Percentiles rank a stretch among this genome's conserved stretches.
phyloP scores from a whole-genome alignment of 2,888 invertebrate species.

The Agriopis aurantiaria region DNA sequence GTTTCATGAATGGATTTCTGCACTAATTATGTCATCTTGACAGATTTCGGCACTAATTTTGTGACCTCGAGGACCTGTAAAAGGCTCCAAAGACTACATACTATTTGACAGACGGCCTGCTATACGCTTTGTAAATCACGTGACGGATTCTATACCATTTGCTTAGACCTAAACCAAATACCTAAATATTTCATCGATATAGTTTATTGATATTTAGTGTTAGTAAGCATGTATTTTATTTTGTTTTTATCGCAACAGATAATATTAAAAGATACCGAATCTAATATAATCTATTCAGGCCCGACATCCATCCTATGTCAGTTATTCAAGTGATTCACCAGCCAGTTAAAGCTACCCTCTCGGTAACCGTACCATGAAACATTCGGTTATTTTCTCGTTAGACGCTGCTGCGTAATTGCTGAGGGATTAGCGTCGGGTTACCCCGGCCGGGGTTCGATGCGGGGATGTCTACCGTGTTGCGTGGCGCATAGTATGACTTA shows the following conservation, averaged over 20 bases:
- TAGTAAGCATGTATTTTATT: too few relatives aligned
- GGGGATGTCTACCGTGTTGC: conserved; percentile 19
- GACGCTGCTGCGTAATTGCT: conserved; percentile 66
- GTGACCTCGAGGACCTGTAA: too few relatives aligned
- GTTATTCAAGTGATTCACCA: conserved; percentile 23
- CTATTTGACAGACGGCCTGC: too few relatives aligned
- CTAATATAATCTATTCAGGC: conserved; percentile 13
- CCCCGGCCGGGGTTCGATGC: conserved; percentile 13
- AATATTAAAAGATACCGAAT: conserved; percentile 14
- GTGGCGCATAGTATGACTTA: too few relatives aligned
- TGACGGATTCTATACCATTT: too few relatives aligned
- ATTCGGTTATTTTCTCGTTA: conserved; percentile 77
- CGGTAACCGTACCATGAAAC: conserved; percentile 58
- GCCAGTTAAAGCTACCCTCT: conserved; percentile 13
- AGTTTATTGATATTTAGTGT: too few relatives aligned
- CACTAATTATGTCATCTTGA: neutral
- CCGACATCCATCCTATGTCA: conserved; percentile 11
- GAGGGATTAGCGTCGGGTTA: conserved; percentile 72
- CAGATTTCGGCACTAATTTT: conserved; percentile 1
- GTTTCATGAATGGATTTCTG: neutral
- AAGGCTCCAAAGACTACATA: too few relatives aligned
- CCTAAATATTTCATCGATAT: too few relatives aligned
- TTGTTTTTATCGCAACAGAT: neutral
- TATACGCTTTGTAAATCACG: too few relatives aligned
- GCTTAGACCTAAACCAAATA: too few relatives aligned